Evolutionary conservation across 2,797 vertebrate genomes (phyloP), one percentile per base, ranked within the genome.

Genomic region (Tenualosa thibaudeaui): DNA sequence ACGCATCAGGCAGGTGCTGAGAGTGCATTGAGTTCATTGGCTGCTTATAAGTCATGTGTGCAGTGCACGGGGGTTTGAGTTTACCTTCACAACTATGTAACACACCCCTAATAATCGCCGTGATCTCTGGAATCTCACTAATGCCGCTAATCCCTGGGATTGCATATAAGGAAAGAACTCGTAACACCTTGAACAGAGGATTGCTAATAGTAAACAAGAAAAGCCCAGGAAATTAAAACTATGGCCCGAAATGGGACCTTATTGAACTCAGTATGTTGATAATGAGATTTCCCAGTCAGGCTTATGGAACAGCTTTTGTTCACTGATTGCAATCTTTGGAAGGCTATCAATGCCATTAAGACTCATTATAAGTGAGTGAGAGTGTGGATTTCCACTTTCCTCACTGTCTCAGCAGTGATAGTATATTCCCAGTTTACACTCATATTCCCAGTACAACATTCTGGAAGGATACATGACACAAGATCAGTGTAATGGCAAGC

Each of bases 11-110:
- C 17, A 7, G 62, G 40, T 5, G 2, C 5, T 46, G 71, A 43
- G 12, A 46, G 50, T 24, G 78, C 10, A 82, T 50, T n/a, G n/a
- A 22, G 12, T 58, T 24, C 49, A 84, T 31, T 71, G n/a, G n/a
- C 22, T 31, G 46, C 1, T 58, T 56, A 40, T 5, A 24, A 46
- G 31, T 17, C 53, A 60, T 12, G 43, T 17, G 50, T 46, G 26
- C 9, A 71, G 83, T 22, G 17, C 8, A 56, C 37, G 81, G 13
- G 87, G 65, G 15, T 78, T 6, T 85, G 19, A 56, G 83, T 10
- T 95, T 95, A 99, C 98, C 98, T 99, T 99, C 75, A 99, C 97
- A 87, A 99, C 98, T 89, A 99, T 98, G 90, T 99, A 99, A 95
- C 97, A 99, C 85, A 99, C 97, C 54, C 98, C 98, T 86, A 99